Evolutionary conservation across 2,888 invertebrate genomes (phyloP), one percentile per base, ranked within the genome.

Genomic region (Caenorhabditis virilis): DNA sequence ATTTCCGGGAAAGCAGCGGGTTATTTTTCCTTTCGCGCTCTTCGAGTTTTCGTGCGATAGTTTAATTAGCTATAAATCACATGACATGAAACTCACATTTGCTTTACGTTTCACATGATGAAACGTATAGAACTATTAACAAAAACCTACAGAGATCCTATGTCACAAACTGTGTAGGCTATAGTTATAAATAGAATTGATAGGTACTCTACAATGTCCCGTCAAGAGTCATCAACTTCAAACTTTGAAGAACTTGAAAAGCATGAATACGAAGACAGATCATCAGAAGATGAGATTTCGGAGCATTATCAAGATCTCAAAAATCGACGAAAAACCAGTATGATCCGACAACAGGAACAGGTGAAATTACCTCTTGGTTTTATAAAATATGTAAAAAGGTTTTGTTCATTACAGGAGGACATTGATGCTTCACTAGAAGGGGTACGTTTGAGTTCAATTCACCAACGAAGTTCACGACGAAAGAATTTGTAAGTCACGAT

Each of bases 261-360:
- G 30, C 63, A 63, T 16, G 63, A 53, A 26, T 63, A 63, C 39
- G 69, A 70, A 48, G 69, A 68, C 33, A 53, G 52, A 33, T 63
- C 62, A 23, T 51, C 52, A 9, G 61, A 43, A 30, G 62, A 59
- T 9, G 65, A 65, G 9, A 56, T 52, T n/a, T 35, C 25, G 27
- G 46, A 45, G 38, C 9, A 23, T 7, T 38, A 3, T 5, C 30
- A 51, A 16, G 49, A 42, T 39, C 18, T 57, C 35, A 38, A 22
- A 33, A 49, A 49, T 4, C 16, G 50, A 27, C 55, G 66, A 36
- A 66, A 57, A 25, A 41, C 52, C 27, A 55, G 66, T 46, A 47
- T 67, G 56, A 53, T 59, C 30, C 16, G 66, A 26, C 61, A 69
- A 39, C 39, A 61, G 6, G 58, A 61, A 27, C 54, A 62, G n/a